Base-by-base conservation (phyloP, 1,140 invertebrate genomes). In the Forficula auricularia region DNA sequence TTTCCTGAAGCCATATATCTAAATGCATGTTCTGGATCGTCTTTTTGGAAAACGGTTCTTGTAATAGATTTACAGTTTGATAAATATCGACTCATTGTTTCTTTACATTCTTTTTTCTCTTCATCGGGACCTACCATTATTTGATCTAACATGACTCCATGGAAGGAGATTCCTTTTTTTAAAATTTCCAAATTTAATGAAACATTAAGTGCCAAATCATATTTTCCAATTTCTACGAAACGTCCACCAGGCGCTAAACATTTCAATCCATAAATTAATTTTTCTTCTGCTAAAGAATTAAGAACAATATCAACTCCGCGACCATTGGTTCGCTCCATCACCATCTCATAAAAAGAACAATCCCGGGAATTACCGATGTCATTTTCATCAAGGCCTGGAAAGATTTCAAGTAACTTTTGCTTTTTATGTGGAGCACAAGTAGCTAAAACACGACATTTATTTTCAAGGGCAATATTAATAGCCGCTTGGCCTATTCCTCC, bases 171-270 rank as follows among this genome's bases (percentile, higher is more conserved):
- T 10, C 8, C 18, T 61, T 66, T 61, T 12, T 62, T 49, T 52
- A 36, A 38, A 46, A 32, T 16, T 18, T 38, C 9, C 38, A 45
- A 53, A 68, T 66, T 73, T 27, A 80, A 58, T 32, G 64, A 57
- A 38, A 70, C 71, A 53, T 80, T 75, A 48, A 77, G 73, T 10
- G 72, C 68, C 15, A 78, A 53, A 58, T 80, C 76, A 53, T 72
- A 72, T 61, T 80, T 80, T 50, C 77, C 77, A 48, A 80, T 77
- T 59, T 82, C 78, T 22, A 81, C 52, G 54, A 82, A 79, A 33
- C 72, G 57, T 34, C 78, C 77, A 53, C 75, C 72, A 37, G 64
- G 56, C 13, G 70, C 72, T 16, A 82, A 53, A 52, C 75, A 71
- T 44, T 70, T 55, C n/a, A n/a, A 80, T 49, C 47, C 70, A 72